Conservation (phyloP, 2,797 vertebrate genomes). For the Natrix natrix region DNA sequence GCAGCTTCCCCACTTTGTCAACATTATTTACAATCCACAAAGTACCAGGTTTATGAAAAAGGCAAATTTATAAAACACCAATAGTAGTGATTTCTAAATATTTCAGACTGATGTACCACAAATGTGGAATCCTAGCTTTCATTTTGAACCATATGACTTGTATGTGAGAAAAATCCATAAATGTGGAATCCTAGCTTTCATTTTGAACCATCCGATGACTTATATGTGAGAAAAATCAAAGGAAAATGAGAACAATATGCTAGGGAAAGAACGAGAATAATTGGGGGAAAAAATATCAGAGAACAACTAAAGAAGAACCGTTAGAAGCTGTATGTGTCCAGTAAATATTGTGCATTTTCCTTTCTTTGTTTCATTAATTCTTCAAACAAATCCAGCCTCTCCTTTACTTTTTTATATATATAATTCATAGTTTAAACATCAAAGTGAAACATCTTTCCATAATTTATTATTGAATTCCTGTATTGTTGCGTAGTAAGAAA, state of each 20-base stretch:
- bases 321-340: not conserved
- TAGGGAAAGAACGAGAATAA: not conserved
- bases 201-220: not conserved
- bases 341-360: not conserved
- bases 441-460: not conserved
- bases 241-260: not conserved
- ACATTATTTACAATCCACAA: not conserved
- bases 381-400: conserved; percentile 3
- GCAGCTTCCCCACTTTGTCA: not conserved
- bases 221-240: not conserved
- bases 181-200: not conserved
- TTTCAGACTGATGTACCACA: not conserved
- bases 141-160: not conserved
- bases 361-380: conserved; percentile 12
- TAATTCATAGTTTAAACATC: not conserved
- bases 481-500: conserved; percentile 10
- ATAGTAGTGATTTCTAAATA: not conserved
- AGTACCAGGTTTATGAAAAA: not conserved
- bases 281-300: not conserved
- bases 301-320: not conserved
- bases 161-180: not conserved
- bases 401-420: not conserved
- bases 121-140: not conserved
- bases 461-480: conserved; percentile 6
- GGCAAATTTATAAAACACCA: not conserved